phyloP scores from a whole-genome alignment of 2,113 vertebrate genomes.

The Peromyscus polionotus region DNA sequence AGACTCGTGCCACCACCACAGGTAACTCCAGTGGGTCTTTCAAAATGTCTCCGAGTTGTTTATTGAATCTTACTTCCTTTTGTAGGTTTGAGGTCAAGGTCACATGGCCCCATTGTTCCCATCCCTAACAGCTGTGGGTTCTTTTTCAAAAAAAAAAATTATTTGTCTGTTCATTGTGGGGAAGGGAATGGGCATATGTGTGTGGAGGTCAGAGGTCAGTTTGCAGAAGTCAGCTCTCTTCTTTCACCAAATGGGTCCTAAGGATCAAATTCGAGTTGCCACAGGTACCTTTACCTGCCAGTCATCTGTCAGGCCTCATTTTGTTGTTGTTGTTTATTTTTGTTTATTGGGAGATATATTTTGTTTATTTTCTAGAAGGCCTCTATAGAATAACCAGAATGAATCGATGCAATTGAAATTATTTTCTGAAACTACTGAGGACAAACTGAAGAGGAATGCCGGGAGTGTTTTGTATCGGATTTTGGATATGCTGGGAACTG shows the following conservation, averaged over 20 bases:
- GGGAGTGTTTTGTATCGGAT: background rate
- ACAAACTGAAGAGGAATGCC: background rate
- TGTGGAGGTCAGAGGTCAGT: background rate
- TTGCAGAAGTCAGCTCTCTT: background rate
- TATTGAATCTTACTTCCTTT: background rate
- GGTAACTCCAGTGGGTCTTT: background rate
- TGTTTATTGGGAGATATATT: background rate
- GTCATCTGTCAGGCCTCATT: background rate
- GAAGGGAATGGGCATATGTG: background rate
- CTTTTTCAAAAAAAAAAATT: background rate
- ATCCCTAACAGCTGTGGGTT: background rate
- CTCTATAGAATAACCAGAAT: background rate
- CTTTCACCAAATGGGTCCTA: background rate
- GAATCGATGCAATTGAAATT: background rate
- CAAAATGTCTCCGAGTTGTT: background rate
- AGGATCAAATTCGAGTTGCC: background rate
- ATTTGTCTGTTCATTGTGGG: background rate
- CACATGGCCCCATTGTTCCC: background rate
- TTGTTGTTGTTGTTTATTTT: background rate
- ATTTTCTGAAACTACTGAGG: conserved; percentile 50
- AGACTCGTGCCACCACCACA: too few species aligned
- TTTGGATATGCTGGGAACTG: background rate
- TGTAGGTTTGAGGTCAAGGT: background rate
- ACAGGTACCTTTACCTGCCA: background rate
- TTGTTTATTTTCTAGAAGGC: background rate